These are phyloP conservation scores for Mycalesis mineus DNA, from an alignment of 2,888 invertebrate genomes.

Conservation along the genomic window DNA sequence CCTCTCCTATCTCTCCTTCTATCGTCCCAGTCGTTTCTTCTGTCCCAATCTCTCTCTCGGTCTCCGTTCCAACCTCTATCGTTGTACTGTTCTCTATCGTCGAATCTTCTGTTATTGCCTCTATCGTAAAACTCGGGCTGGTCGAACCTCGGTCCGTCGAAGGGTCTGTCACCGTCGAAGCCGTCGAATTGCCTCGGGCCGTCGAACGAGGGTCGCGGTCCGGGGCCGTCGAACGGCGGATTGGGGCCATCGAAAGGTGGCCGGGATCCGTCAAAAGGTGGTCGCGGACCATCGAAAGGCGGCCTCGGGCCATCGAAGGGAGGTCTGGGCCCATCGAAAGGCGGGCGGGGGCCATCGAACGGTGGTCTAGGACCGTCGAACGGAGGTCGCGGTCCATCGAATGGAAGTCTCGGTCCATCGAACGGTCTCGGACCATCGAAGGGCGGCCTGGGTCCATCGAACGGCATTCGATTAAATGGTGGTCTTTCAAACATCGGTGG, in stretches of 20 bases:
- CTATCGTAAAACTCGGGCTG: conserved; percentile 67
- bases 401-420: conserved; percentile 45
- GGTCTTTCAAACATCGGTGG: conserved; percentile 48
- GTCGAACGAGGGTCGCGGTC: conserved; percentile 54
- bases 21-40: conserved; percentile 55
- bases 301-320: conserved; percentile 51
- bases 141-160: conserved; percentile 33
- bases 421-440: conserved; percentile 49
- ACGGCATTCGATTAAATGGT: conserved; percentile 50
- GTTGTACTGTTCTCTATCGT: conserved; percentile 58
- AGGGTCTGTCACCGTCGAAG: conserved; percentile 33
- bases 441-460: conserved; percentile 49
- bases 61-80: conserved; percentile 62
- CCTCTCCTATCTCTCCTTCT: conserved; percentile 48
- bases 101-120: conserved; percentile 59
- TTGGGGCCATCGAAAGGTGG: conserved; percentile 46
- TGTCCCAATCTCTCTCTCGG: conserved; percentile 48
- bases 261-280: conserved; percentile 52
- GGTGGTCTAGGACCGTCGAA: conserved; percentile 49
- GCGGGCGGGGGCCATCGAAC: conserved; percentile 40
- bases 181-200: conserved; percentile 37
- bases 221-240: conserved; percentile 51
- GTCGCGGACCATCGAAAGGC: conserved; percentile 46
- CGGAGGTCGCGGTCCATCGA: conserved; percentile 47
- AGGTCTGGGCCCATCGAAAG: conserved; percentile 47